phyloP scores from a whole-genome alignment of 1,140 invertebrate genomes.

The Aphis gossypii region DNA sequence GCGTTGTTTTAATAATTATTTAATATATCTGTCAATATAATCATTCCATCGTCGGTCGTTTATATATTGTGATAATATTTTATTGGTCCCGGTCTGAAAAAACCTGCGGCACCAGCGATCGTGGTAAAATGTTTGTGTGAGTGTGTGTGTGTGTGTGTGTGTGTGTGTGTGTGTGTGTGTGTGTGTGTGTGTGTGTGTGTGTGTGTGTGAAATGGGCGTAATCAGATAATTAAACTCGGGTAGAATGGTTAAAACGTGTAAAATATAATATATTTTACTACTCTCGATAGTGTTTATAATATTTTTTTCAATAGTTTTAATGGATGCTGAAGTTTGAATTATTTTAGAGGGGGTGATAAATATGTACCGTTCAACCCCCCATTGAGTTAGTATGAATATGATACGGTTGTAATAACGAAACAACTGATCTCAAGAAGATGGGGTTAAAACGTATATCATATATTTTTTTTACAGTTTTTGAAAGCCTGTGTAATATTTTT shows the following conservation, averaged over 20 bases:
- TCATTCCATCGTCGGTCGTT: background rate
- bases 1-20: background rate
- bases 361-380: background rate
- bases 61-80: background rate
- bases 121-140: background rate
- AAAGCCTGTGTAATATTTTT: background rate
- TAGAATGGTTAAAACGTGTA: background rate
- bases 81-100: conserved; percentile 42
- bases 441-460: background rate
- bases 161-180: background rate
- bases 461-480: background rate
- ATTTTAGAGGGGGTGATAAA: background rate
- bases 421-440: background rate
- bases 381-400: background rate
- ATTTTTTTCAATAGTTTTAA: background rate
- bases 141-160: background rate
- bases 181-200: background rate
- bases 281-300: background rate
- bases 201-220: background rate
- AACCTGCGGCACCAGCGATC: background rate
- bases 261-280: background rate
- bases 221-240: background rate
- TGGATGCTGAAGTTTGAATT: background rate
- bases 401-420: background rate
- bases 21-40: background rate